phyloP scores from a whole-genome alignment of 2,797 vertebrate genomes.

The Sardinella longiceps region DNA sequence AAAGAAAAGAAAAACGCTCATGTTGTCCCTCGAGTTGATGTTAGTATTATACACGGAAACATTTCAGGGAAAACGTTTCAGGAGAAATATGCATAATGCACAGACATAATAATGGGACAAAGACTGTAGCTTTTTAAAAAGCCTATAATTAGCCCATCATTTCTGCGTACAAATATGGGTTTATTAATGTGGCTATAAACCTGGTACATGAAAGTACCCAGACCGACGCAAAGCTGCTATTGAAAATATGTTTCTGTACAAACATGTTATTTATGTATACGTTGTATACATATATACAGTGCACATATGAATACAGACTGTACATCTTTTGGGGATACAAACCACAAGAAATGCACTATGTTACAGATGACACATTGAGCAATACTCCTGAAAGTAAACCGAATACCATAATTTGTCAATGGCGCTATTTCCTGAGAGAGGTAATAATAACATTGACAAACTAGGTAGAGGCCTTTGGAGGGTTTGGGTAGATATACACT shows the following conservation, averaged over 20 bases:
- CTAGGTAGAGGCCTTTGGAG: background rate
- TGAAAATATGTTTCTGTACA: background rate
- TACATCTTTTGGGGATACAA: background rate
- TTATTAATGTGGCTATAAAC: background rate
- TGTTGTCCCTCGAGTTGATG: background rate
- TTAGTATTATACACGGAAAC: background rate
- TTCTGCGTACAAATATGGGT: background rate
- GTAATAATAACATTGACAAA: no score
- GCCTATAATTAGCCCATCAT: background rate
- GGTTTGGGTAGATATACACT: background rate
- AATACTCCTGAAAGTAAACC: background rate
- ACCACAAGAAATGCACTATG: background rate
- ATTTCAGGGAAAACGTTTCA: background rate
- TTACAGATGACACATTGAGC: background rate
- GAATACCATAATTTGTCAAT: background rate
- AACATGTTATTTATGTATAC: background rate
- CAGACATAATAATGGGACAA: background rate
- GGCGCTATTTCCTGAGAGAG: background rate
- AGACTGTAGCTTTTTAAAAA: background rate
- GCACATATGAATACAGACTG: no score
- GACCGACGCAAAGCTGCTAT: background rate
- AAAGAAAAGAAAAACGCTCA: background rate
- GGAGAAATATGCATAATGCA: background rate
- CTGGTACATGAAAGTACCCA: background rate
- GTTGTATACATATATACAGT: background rate